These are phyloP conservation scores for Lagodon rhomboides DNA, from an alignment of 2,797 vertebrate genomes.

Conservation along the genomic window DNA sequence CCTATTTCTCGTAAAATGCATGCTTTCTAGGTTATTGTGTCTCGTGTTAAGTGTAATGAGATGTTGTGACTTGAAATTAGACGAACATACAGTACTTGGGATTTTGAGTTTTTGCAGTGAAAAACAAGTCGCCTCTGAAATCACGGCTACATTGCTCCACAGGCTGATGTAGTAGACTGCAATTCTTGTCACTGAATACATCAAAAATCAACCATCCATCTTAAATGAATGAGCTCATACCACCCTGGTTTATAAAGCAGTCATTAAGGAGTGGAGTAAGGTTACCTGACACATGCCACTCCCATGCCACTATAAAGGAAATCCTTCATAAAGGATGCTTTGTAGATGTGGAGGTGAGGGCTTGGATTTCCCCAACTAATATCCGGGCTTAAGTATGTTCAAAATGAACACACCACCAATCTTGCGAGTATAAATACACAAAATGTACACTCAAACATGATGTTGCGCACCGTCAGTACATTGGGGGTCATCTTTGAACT, in stretches of 20 bases:
- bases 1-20: too few species aligned
- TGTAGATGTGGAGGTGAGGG: neutral
- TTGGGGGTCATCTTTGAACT: neutral
- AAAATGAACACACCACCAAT: conserved; percentile 1
- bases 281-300: neutral
- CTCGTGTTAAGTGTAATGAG: too few species aligned
- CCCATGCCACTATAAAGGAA: neutral
- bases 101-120: too few species aligned
- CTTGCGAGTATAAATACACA: neutral
- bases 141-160: too few species aligned
- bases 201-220: too few species aligned
- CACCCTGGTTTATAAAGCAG: neutral
- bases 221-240: neutral
- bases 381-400: neutral
- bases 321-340: neutral
- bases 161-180: too few species aligned
- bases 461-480: neutral
- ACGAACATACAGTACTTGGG: too few species aligned
- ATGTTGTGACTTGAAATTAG: too few species aligned
- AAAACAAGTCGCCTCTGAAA: too few species aligned
- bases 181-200: too few species aligned
- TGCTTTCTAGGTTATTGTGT: too few species aligned
- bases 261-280: neutral
- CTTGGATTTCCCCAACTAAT: conserved; percentile 1
- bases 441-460: conserved; percentile 6